phyloP scores from a whole-genome alignment of 2,888 invertebrate genomes.

The Lingula anatina region DNA sequence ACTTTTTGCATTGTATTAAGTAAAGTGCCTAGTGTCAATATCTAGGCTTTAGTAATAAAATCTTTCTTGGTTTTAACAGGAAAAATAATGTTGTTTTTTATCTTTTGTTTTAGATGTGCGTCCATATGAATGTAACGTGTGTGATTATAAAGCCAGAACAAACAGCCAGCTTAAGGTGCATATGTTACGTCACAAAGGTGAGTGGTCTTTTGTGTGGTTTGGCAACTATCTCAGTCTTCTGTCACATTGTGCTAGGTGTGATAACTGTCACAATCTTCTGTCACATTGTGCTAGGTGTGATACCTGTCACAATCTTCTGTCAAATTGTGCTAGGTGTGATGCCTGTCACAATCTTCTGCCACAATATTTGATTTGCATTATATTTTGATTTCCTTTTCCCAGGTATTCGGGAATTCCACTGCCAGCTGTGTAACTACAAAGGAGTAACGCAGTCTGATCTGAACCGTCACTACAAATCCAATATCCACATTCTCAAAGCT shows the following conservation, averaged over 20 bases:
- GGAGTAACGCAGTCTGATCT: slow-evolving; percentile 55
- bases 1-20: too few relatives aligned
- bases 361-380: neutral
- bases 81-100: neutral
- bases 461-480: slow-evolving; percentile 54
- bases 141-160: slow-evolving; percentile 51
- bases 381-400: slow-evolving; percentile 6
- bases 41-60: too few relatives aligned
- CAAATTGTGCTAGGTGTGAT: neutral
- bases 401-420: slow-evolving; percentile 54
- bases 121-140: slow-evolving; percentile 51
- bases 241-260: neutral
- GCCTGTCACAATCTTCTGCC: neutral
- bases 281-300: neutral
- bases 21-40: too few relatives aligned
- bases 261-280: neutral
- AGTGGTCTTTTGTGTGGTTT: slow-evolving; percentile 4
- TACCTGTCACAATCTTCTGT: neutral
- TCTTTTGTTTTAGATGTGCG: slow-evolving; percentile 40
- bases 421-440: slow-evolving; percentile 53
- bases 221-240: neutral
- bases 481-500: slow-evolving; percentile 51
- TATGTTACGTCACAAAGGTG: slow-evolving; percentile 54
- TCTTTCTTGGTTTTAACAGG: too few relatives aligned
- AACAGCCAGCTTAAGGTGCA: slow-evolving; percentile 54